Evolutionary conservation across 2,113 vertebrate species (phyloP).

Genomic region (Poecilia latipinna): DNA sequence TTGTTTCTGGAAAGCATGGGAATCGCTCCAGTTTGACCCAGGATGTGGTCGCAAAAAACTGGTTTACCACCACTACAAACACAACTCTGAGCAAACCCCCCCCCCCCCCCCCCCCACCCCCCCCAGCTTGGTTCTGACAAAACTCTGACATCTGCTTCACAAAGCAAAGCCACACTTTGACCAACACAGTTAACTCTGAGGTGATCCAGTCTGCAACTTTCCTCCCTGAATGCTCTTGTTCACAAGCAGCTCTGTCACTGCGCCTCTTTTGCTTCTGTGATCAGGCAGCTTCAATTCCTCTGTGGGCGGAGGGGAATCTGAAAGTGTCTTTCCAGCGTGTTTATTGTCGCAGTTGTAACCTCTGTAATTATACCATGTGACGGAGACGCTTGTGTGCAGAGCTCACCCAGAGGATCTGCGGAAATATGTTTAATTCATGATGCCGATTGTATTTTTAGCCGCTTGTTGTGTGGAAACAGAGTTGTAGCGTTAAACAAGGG

Average conservation of each 20-base stretch:
- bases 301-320: conserved; percentile 42
- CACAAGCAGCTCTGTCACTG: conserved; percentile 27
- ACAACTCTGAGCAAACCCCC: conserved; percentile 12
- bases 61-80: conserved; percentile 7
- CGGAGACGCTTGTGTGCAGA: conserved; percentile 25
- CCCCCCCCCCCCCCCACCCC: too few species aligned
- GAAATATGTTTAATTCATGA: conserved; percentile 73
- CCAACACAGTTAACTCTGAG: conserved; percentile 20
- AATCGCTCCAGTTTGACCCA: not conserved
- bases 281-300: conserved; percentile 30
- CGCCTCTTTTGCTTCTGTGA: conserved; percentile 8
- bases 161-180: conserved; percentile 25
- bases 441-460: conserved; percentile 68
- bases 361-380: conserved; percentile 59
- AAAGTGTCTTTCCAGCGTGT: conserved; percentile 53
- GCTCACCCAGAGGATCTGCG: conserved; percentile 55
- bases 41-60: conserved; percentile 2
- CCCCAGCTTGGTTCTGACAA: conserved; percentile 13
- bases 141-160: conserved; percentile 3
- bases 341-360: conserved; percentile 49
- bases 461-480: conserved; percentile 56
- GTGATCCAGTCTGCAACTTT: conserved; percentile 17
- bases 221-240: not conserved
- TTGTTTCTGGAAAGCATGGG: too few species aligned
- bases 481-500: conserved; percentile 49